phyloP scores from a whole-genome alignment of 1,140 invertebrate genomes.

The Scaptomyza hsui region DNA sequence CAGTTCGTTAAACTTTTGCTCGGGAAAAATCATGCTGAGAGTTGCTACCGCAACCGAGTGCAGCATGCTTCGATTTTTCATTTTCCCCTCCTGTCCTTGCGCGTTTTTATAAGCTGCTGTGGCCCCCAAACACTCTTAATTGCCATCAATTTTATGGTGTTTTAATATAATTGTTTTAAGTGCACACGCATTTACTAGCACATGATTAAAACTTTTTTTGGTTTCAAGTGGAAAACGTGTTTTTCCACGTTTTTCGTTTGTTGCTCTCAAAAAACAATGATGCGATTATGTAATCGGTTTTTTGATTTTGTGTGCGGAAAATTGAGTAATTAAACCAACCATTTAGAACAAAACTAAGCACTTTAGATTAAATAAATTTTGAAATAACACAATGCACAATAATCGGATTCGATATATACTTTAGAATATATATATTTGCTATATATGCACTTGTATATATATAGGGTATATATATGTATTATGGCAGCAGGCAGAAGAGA shows the following conservation, averaged over 20 bases:
- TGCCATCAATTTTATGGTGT: conserved; percentile 40
- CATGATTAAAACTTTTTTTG: conserved; percentile 14
- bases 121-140: conserved; percentile 52
- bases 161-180: conserved; percentile 42
- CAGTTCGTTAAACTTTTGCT: conserved; percentile 84
- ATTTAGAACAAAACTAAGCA: conserved; percentile 36
- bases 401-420: conserved; percentile 48
- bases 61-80: conserved; percentile 49
- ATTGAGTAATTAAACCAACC: conserved; percentile 46
- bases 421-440: conserved; percentile 62
- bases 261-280: conserved; percentile 39
- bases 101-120: background rate
- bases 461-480: conserved; percentile 65
- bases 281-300: conserved; percentile 73
- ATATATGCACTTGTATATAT: conserved; percentile 61
- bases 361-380: conserved; percentile 38
- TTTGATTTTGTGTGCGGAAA: background rate
- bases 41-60: conserved; percentile 44
- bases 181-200: conserved; percentile 44
- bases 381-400: conserved; percentile 40
- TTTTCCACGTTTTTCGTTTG: conserved; percentile 60
- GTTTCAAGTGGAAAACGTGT: conserved; percentile 66
- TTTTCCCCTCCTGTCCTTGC: background rate
- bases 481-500: conserved; percentile 60
- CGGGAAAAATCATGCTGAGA: conserved; percentile 66